Percentiles rank a stretch among this genome's conserved stretches.
phyloP scores from a whole-genome alignment of 2,797 vertebrate species.

The Lithobates pipiens region DNA sequence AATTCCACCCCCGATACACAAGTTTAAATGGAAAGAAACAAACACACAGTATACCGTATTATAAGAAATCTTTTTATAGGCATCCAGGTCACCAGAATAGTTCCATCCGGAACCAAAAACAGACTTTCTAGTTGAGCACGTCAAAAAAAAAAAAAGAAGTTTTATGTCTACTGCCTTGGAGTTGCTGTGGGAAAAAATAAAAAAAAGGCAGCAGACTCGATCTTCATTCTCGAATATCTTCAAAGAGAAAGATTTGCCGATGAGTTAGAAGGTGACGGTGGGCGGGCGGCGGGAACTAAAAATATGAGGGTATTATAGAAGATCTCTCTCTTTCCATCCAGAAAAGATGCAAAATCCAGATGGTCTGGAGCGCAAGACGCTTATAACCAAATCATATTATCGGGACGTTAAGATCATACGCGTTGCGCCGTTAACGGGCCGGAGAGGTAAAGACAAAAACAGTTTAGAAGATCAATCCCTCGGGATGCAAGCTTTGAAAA shows the following conservation, averaged over 20 bases:
- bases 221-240: too few species aligned
- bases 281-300: background rate
- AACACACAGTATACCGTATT: too few species aligned
- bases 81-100: too few species aligned
- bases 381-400: background rate
- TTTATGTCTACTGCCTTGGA: background rate
- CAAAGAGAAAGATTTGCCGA: background rate
- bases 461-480: conserved; percentile 5
- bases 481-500: conserved; percentile 14
- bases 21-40: too few species aligned
- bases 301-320: too few species aligned
- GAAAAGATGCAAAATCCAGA: background rate
- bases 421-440: background rate
- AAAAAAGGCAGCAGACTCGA: background rate
- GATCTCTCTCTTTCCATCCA: too few species aligned
- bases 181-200: background rate
- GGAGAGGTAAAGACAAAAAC: background rate
- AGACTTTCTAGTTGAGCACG: too few species aligned
- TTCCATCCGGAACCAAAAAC: too few species aligned
- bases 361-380: background rate
- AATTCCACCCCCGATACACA: too few species aligned
- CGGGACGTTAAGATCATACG: background rate
- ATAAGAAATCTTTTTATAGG: too few species aligned
- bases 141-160: too few species aligned
- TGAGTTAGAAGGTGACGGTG: background rate